phyloP scores from a whole-genome alignment of 2,888 invertebrate genomes.

The Neocrepidodera transversa region DNA sequence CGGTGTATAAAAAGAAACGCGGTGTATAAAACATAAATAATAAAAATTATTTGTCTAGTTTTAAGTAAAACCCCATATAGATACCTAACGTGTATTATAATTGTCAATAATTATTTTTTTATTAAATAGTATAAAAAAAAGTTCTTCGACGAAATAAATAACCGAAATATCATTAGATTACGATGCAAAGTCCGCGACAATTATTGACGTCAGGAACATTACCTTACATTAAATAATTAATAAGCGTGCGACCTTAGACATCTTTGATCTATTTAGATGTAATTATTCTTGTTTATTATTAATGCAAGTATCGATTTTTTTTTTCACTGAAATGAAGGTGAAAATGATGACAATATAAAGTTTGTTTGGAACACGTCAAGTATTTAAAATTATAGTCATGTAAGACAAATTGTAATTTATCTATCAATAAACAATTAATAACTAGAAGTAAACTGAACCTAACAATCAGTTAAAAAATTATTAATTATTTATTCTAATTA shows the following conservation, averaged over 20 bases:
- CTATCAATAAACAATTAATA: no score
- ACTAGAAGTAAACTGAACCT: no score
- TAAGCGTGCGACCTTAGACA: slow-evolving; percentile 39
- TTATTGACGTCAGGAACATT: slow-evolving; percentile 38
- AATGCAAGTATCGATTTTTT: slow-evolving; percentile 34
- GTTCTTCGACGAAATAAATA: not conserved
- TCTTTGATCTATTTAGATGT: slow-evolving; percentile 33
- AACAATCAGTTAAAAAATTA: no score
- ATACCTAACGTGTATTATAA: no score
- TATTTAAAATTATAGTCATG: not conserved
- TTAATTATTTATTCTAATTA: no score
- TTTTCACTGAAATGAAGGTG: slow-evolving; percentile 2
- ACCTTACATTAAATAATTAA: slow-evolving; percentile 34
- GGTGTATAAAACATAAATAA: no score
- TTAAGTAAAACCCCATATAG: no score
- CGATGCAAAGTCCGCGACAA: slow-evolving; percentile 25
- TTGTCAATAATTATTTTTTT: no score
- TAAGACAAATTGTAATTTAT: no score
- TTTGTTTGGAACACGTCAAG: slow-evolving; percentile 8
- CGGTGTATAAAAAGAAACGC: no score
- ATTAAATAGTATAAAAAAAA: no score
- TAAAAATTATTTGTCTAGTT: no score
- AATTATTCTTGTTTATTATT: slow-evolving; percentile 34
- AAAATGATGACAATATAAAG: not conserved
- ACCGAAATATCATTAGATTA: not conserved